Conservation (phyloP, 2,797 vertebrate species). For the Semaprochilodus insignis region DNA sequence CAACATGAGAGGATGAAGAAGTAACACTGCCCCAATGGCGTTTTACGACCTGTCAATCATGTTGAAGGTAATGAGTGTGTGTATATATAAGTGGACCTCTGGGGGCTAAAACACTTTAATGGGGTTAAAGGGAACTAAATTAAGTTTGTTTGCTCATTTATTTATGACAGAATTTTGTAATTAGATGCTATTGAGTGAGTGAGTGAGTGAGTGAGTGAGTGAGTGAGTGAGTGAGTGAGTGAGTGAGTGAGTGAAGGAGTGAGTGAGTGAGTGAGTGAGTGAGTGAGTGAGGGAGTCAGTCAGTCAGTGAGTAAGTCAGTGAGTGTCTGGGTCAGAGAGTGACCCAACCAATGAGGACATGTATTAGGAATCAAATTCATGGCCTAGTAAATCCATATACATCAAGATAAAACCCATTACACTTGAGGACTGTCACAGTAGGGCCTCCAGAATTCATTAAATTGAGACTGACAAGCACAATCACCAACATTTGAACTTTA, state of each 20-base stretch:
- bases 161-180: background rate
- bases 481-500: conserved; percentile 55
- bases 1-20: too few species aligned
- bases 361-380: conserved; percentile 42
- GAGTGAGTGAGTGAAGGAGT: background rate
- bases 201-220: background rate
- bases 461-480: conserved; percentile 55
- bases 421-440: conserved; percentile 48
- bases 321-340: background rate
- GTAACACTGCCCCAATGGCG: too few species aligned
- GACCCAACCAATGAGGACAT: conserved; percentile 10
- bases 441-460: conserved; percentile 54
- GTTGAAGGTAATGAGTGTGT: too few species aligned
- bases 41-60: too few species aligned
- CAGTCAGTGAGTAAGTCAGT: background rate
- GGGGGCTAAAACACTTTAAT: too few species aligned
- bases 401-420: conserved; percentile 36
- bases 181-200: background rate
- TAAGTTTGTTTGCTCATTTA: background rate
- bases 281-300: background rate
- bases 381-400: conserved; percentile 47
- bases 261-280: background rate
- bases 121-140: too few species aligned
- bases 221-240: conserved; percentile 2
- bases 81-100: too few species aligned